A percentile compares a stretch with the other conserved stretches of the same genome.
Conservation (phyloP, 2,888 invertebrate species). For the Drosophila paramelanica region DNA sequence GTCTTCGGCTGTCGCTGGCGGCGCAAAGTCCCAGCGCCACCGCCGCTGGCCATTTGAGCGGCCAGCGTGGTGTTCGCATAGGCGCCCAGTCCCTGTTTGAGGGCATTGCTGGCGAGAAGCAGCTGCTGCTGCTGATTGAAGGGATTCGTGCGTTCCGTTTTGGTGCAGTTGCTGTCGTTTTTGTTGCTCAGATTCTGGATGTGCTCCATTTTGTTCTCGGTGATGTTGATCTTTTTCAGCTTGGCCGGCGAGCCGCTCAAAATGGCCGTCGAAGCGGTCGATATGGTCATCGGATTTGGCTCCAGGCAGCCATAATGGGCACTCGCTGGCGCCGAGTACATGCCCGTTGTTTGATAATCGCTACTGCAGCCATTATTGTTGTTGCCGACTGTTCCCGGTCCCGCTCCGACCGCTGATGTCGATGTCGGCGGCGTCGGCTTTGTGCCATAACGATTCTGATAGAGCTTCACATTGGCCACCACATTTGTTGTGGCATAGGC, state of each 20-base stretch:
- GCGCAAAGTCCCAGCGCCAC: constrained; percentile 82
- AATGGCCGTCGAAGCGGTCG: constrained; percentile 80
- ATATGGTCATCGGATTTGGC: constrained; percentile 81
- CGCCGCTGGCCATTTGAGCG: constrained; percentile 81
- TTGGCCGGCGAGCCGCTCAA: constrained; percentile 75
- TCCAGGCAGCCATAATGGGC: constrained; percentile 82
- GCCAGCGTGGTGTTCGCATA: constrained; percentile 82
- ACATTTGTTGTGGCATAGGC: constrained; percentile 85
- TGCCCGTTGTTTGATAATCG: constrained; percentile 83
- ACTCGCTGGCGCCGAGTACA: constrained; percentile 85
- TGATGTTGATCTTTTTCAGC: constrained; percentile 83
- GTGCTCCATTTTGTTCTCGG: constrained; percentile 79
- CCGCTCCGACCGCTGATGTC: constrained; percentile 10
- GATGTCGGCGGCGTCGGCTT: constrained; percentile 39
- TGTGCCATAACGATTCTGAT: constrained; percentile 84
- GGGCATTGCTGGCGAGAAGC: constrained; percentile 81
- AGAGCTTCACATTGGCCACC: constrained; percentile 84
- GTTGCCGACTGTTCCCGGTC: constrained; percentile 25
- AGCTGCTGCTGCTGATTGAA: constrained; percentile 83
- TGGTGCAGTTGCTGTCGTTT: constrained; percentile 21
- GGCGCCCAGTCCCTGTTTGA: constrained; percentile 82
- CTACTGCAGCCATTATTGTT: constrained; percentile 61
- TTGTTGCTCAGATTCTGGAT: constrained; percentile 59
- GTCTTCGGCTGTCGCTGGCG: constrained; percentile 84
- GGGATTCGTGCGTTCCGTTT: constrained; percentile 65